Evolutionary conservation across 2,888 invertebrate genomes (phyloP).

Genomic region (Dimorphilus gyrociliatus): DNA sequence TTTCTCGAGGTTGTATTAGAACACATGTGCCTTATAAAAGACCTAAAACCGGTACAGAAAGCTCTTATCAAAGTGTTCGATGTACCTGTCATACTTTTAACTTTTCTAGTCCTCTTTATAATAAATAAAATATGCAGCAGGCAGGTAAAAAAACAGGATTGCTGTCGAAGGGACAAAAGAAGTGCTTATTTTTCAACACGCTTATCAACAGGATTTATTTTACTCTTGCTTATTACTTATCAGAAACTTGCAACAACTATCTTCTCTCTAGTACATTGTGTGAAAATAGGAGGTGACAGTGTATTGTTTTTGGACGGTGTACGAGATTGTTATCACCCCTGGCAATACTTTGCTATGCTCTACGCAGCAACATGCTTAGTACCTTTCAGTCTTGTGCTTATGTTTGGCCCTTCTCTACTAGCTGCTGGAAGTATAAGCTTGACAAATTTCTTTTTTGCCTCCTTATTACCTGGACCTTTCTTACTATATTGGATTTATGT

Average conservation of each 20-base stretch:
- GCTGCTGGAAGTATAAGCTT: slow-evolving; percentile 4
- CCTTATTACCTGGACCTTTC: slow-evolving; percentile 6
- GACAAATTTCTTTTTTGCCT: slow-evolving; percentile 6
- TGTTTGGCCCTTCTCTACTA: slow-evolving; percentile 6
- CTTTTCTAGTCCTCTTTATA: slow-evolving; percentile 4
- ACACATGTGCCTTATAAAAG: slow-evolving; percentile 5
- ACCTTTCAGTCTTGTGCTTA: slow-evolving; percentile 4
- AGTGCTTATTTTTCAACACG: slow-evolving; percentile 2
- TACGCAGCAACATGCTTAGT: slow-evolving; percentile 5
- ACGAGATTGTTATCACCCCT: slow-evolving; percentile 3
- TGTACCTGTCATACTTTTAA: slow-evolving; percentile 5
- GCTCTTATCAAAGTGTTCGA: slow-evolving; percentile 5
- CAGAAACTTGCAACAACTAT: slow-evolving; percentile 5
- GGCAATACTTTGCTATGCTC: slow-evolving; percentile 5
- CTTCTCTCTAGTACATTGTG: slow-evolving; percentile 5
- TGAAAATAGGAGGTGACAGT: slow-evolving; percentile 4
- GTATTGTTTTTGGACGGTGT: slow-evolving; percentile 6
- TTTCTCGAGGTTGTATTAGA: slow-evolving; percentile 7
- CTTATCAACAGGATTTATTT: slow-evolving; percentile 4
- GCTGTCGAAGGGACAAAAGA: too few species aligned
- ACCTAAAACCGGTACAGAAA: slow-evolving; percentile 5
- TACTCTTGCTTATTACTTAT: slow-evolving; percentile 4
- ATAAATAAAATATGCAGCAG: background rate
- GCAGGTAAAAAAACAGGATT: too few species aligned
- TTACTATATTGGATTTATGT: slow-evolving; percentile 5